Conservation (phyloP, 2,888 invertebrate species). For the Amphiduros pacificus region DNA sequence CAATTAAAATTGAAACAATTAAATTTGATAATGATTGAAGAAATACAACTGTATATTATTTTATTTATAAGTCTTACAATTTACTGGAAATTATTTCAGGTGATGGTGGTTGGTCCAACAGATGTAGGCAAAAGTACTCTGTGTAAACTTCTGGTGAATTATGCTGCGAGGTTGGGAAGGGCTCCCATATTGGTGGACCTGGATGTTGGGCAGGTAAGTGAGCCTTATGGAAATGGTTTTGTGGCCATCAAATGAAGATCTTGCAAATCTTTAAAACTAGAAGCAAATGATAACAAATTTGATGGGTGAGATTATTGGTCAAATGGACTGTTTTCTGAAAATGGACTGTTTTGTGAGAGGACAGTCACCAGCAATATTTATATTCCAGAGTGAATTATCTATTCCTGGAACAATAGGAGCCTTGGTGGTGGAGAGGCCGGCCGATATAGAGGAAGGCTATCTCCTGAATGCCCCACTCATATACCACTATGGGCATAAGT, state of each 20-base stretch:
- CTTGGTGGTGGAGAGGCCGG: slow-evolving; percentile 82
- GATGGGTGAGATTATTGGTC: too few relatives aligned
- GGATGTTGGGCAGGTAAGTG: slow-evolving; percentile 80
- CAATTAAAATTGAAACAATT: too few relatives aligned
- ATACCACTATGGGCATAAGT: slow-evolving; percentile 89
- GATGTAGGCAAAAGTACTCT: slow-evolving; percentile 97
- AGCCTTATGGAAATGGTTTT: not conserved
- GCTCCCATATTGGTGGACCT: slow-evolving; percentile 89
- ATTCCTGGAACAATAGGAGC: slow-evolving; percentile 86
- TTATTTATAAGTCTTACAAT: not conserved
- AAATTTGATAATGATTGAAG: not conserved
- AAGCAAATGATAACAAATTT: too few relatives aligned
- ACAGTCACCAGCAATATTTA: too few relatives aligned
- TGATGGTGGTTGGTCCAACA: slow-evolving; percentile 89
- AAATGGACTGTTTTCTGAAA: too few relatives aligned
- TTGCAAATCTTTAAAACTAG: not conserved
- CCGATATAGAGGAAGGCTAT: slow-evolving; percentile 93
- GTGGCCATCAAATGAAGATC: not conserved
- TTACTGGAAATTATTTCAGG: slow-evolving; percentile 38
- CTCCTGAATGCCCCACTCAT: slow-evolving; percentile 89
- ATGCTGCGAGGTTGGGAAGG: slow-evolving; percentile 84
- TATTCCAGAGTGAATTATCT: slow-evolving; percentile 75
- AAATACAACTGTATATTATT: not conserved
- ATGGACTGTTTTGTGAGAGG: too few relatives aligned
- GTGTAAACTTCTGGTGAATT: slow-evolving; percentile 85